Evolutionary conservation across 2,797 vertebrate genomes (phyloP), one percentile per base, ranked within the genome.

Genomic region (Uromys caudimaculatus): DNA sequence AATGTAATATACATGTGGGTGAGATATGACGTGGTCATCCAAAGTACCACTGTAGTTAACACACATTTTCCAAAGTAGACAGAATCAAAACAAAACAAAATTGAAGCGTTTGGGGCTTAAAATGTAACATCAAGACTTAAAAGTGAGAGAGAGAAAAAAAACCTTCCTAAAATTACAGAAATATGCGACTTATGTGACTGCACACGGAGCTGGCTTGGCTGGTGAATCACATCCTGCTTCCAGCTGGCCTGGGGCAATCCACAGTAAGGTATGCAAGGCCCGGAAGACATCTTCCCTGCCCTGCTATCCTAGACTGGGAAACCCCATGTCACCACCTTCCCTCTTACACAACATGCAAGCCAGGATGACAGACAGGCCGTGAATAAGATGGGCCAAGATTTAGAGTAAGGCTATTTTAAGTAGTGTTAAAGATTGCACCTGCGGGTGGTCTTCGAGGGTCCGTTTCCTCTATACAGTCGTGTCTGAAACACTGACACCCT

Each of bases 21-120:
- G n/a, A 23, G 16, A 19, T 19, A 86, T 0, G 32, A 50, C 38
- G 10, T 58, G 54, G 32, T 92, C 60, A 87, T 69, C 54, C 62
- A 60, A 44, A 67, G 29, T 4, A n/a, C 24, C 19, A 82, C 56
- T 73, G 81, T 47, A 67, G 44, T 52, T 69, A 85, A 19, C 4
- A 47, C 35, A 90, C 29, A 87, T 52, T 96, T 96, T 69, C 41
- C 83, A 56, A 94, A 91, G 62, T n/a, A 89, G 71, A 44, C 29
- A 56, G 69, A 89, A 79, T 44, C 12, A 81, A 29, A 93, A 41
- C 44, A 29, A 23, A 44, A 75, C 1, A 44, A 41, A 71, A 21
- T 21, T 24, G 50, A 76, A 79, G 58, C 71, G 75, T 87, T 87
- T 93, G 82, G 32, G 0, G 5, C 38, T 56, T 23, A 23, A 87